These are phyloP conservation scores for Schizothorax lantsangensis DNA, from an alignment of 2,797 vertebrate genomes.

Conservation along the genomic window DNA sequence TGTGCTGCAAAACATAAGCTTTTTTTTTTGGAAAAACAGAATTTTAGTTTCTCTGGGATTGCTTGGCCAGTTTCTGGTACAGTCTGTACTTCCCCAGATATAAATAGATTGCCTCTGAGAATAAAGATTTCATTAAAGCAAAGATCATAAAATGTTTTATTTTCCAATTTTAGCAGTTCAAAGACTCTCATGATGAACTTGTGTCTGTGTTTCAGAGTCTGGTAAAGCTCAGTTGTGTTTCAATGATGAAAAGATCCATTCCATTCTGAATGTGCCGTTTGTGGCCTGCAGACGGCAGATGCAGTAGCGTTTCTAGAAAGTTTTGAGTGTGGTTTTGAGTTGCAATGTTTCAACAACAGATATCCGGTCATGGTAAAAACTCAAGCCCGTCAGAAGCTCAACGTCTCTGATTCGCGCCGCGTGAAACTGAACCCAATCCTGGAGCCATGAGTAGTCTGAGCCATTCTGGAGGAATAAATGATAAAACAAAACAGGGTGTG, in stretches of 20 bases:
- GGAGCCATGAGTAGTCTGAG: conserved; percentile 77
- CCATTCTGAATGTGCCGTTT: background rate
- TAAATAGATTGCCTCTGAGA: conserved; percentile 5
- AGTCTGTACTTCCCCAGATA: background rate
- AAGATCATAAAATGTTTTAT: background rate
- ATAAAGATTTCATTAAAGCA: background rate
- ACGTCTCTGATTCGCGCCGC: conserved; percentile 87
- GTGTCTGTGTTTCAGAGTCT: background rate
- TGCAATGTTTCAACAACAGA: conserved; percentile 84
- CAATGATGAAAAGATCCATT: background rate
- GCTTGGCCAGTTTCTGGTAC: background rate
- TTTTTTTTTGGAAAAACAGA: background rate
- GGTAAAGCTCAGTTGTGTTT: background rate
- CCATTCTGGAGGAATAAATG: conserved; percentile 71
- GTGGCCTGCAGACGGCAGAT: background rate
- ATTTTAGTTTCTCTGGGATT: background rate
- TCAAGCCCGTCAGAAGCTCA: conserved; percentile 90
- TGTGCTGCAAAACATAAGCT: background rate
- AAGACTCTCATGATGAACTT: background rate
- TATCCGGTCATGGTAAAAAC: conserved; percentile 88
- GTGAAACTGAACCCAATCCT: conserved; percentile 86
- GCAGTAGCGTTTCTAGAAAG: conserved; percentile 60
- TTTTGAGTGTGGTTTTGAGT: conserved; percentile 88
- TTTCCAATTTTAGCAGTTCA: background rate
- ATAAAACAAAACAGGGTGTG: background rate